Base-by-base conservation (phyloP, 2,797 vertebrate species). In the Melanotaenia maccullochi region DNA sequence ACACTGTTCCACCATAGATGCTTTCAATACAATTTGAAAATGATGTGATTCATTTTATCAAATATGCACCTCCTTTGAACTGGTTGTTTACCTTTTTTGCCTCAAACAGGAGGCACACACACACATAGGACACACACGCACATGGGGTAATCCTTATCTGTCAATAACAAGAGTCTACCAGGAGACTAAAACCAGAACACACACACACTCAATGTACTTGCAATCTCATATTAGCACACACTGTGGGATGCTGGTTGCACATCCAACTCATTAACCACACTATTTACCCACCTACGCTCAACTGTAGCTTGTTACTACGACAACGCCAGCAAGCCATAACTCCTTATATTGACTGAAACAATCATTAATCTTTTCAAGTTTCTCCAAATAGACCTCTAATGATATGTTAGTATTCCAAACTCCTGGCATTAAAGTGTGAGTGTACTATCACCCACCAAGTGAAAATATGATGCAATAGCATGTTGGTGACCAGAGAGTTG, bases 211-310 rank as follows among this genome's bases (percentile, higher is more conserved):
- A 28, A 25, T 13, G 20, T 18, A 44, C 18, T 42, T 42, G 40
- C 16, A 44, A 44, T 18, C 42, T 44, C 42, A 44, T 54, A 54
- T 12, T 20, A 44, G 42, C 52, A 79, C 65, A 74, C 44, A 49
- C 24, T 52, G 30, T 82, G 75, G 72, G 73, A 88, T 87, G 72
- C 12, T 76, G 47, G 70, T 71, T 60, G 62, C 47, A 61, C 83
- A 82, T 89, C 79, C 85, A 85, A 79, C 88, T 74, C 77, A 78
- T 75, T 69, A 76, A 90, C 90, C 91, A 84, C 88, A 89, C 68
- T 92, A 86, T 92, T 92, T 89, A 91, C 68, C 66, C 83, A 91
- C 84, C 88, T 87, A 87, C 88, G 85, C 87, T 71, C 75, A 72
- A 88, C 88, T 89, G 76, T 69, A 82, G 83, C 79, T 47, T 61